Evolutionary conservation across 2,113 vertebrate species (phyloP).

Genomic region (Gopherus evgoodei): DNA sequence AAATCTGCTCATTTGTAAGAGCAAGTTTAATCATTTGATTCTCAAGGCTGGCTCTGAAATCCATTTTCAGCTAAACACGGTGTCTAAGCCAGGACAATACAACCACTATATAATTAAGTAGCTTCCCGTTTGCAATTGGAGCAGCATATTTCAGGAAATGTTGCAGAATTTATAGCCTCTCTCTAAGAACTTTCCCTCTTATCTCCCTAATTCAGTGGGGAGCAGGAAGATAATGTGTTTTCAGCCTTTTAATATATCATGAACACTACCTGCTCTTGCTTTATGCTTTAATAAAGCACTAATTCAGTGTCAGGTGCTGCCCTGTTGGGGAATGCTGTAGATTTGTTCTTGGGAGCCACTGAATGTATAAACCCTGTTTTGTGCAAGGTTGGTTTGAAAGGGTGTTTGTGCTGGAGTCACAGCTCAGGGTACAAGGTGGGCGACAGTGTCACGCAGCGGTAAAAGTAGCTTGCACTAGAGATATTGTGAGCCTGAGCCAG

Average conservation of each 20-base stretch:
- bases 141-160: no score
- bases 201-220: not conserved
- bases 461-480: not conserved
- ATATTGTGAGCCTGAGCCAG: not conserved
- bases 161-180: no score
- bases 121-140: no score
- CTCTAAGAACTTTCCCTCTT: not conserved
- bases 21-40: no score
- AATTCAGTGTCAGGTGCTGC: not conserved
- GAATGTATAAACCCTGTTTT: not conserved
- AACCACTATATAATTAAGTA: no score
- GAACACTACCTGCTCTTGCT: not conserved
- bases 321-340: not conserved
- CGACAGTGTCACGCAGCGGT: not conserved
- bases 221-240: not conserved
- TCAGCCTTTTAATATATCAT: not conserved
- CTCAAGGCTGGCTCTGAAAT: no score
- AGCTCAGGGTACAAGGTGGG: not conserved
- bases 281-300: not conserved
- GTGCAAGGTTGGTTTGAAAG: not conserved
- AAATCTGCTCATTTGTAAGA: no score
- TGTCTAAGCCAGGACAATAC: no score
- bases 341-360: not conserved
- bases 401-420: not conserved
- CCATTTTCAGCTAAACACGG: no score